phyloP scores from a whole-genome alignment of 2,797 vertebrate species.

The Scolopax bukidnonensis region DNA sequence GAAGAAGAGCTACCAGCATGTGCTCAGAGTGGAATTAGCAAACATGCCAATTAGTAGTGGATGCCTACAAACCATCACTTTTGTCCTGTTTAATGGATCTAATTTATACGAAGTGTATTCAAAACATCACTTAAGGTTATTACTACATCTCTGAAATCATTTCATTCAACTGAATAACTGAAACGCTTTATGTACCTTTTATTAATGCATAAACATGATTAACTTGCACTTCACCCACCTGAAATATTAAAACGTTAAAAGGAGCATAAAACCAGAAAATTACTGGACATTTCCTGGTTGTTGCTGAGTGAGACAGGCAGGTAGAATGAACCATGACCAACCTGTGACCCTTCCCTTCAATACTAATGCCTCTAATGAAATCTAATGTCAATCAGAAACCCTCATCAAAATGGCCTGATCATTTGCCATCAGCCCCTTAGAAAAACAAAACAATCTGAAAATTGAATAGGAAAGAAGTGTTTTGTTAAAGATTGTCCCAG shows the following conservation, averaged over 20 bases:
- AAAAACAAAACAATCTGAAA: background rate
- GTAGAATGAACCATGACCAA: slow-evolving; percentile 39
- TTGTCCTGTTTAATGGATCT: slow-evolving; percentile 20
- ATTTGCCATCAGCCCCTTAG: slow-evolving; percentile 1
- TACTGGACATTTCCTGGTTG: slow-evolving; percentile 33
- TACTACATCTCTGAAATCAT: slow-evolving; percentile 43
- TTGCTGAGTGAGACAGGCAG: slow-evolving; percentile 20
- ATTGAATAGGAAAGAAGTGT: background rate
- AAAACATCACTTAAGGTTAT: slow-evolving; percentile 64
- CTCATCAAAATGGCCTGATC: slow-evolving; percentile 14
- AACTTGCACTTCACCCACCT: slow-evolving; percentile 55
- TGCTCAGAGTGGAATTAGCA: background rate
- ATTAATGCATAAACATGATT: slow-evolving; percentile 66
- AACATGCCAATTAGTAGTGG: slow-evolving; percentile 1
- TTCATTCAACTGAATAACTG: slow-evolving; percentile 47
- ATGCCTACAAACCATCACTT: slow-evolving; percentile 27
- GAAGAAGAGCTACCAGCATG: background rate
- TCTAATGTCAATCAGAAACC: background rate
- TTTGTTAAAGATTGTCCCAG: background rate
- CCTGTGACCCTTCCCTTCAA: slow-evolving; percentile 1
- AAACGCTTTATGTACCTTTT: slow-evolving; percentile 51
- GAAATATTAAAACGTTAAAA: slow-evolving; percentile 51
- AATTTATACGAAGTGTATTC: slow-evolving; percentile 54
- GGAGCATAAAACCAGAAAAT: slow-evolving; percentile 51
- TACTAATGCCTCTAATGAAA: slow-evolving; percentile 42